Evolutionary conservation across 35 echinoderm and acorn worm genomes (phyloP), one percentile per base, ranked within the genome.

Genomic region (Apostichopus californicus): DNA sequence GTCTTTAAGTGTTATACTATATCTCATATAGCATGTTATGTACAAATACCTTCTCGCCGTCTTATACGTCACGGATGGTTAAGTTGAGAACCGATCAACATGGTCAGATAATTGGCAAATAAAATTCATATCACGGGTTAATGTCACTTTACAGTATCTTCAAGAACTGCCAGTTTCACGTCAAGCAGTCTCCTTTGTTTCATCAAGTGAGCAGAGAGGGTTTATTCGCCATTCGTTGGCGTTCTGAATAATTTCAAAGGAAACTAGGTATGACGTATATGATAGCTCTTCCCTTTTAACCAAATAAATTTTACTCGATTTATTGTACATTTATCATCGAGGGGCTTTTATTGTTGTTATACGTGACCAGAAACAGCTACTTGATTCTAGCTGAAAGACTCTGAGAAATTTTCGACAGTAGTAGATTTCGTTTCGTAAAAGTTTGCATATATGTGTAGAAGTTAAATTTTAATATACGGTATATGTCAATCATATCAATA

Each of bases 51-150:
- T 75, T 22, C 71, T n/a, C 8, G 7, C 64, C 64, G 18, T 68
- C 64, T 68, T 18, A 68, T 46, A 46, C 17, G 71, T 21, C 71
- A 20, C 71, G 71, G 21, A 18, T 75, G 71, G 21, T 75, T 18
- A 75, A n/a, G 17, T 75, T 75, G 14, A 75, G 21, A 75, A 75
- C 71, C 20, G 71, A 75, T 75, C 71, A 75, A 75, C 24, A 24
- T 18, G 17, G 17, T 13, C 71, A 75, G 71, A 22, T 75, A 75
- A 75, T 75, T 75, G 71, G 71, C 71, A 75, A 75, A 75, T 75
- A n/a, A 75, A 75, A 75, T 75, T 75, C 71, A 75, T 22, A 75
- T 75, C 71, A 22, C 20, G n/a, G 71, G 11, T 75, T 75, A 75
- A 75, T 75, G 71, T 75, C 14, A 75, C 71, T 75, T 75, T 20